Percentiles rank a stretch among this genome's conserved stretches.
Conservation (phyloP, 1,140 invertebrate species). For the Drosophila lacteicornis region DNA sequence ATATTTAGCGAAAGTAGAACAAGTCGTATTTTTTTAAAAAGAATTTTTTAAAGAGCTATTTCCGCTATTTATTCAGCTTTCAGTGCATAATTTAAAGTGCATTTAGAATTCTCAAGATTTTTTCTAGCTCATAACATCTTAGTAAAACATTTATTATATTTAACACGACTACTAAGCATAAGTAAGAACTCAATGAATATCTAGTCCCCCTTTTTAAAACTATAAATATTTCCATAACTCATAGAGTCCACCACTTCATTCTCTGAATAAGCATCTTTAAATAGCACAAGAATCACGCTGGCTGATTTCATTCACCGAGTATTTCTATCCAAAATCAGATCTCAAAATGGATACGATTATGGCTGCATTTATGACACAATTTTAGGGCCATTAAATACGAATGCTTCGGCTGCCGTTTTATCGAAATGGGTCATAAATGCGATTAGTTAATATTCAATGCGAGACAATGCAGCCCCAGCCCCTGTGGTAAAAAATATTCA, state of each 20-base stretch:
- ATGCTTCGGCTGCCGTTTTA: constrained; percentile 18
- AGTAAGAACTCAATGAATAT: not conserved
- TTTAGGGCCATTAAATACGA: constrained; percentile 19
- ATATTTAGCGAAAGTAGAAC: not conserved
- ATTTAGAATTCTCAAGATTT: not conserved
- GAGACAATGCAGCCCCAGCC: constrained; percentile 8
- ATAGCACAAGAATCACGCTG: constrained; percentile 13
- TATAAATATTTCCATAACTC: constrained; percentile 7
- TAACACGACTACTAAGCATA: not conserved
- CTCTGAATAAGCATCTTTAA: constrained; percentile 33
- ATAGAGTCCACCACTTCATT: not conserved
- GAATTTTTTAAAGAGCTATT: not conserved
- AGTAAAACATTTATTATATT: not conserved
- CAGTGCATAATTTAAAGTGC: not conserved
- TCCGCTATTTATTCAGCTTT: not conserved
- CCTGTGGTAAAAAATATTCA: not conserved
- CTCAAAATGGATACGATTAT: constrained; percentile 1
- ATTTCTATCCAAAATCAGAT: constrained; percentile 7
- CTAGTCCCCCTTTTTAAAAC: not conserved
- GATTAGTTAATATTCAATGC: constrained; percentile 38
- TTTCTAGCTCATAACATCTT: too few species aligned
- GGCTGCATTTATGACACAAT: constrained; percentile 44
- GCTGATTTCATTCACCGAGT: constrained; percentile 14
- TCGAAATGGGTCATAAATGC: constrained; percentile 29
- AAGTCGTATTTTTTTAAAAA: not conserved